Conservation (phyloP, 2,113 vertebrate genomes). For the Circaetus cinerascens region DNA sequence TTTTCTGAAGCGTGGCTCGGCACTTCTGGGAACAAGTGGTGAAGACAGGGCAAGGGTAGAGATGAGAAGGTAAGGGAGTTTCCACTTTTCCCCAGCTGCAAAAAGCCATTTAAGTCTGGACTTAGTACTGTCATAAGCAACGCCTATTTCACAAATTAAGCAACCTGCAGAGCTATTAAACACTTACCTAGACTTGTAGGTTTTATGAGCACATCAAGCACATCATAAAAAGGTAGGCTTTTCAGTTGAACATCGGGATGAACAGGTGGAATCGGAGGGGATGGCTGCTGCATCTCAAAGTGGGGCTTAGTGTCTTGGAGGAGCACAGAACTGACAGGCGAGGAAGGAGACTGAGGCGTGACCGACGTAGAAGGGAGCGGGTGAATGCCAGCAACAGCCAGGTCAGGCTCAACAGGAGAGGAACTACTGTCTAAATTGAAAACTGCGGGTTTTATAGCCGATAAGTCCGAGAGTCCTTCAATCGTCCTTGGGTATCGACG, state of each 20-base stretch:
- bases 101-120: not conserved
- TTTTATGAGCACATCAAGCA: conserved; percentile 94
- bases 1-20: not conserved
- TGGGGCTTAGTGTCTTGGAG: conserved; percentile 76
- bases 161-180: not conserved
- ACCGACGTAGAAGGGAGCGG: conserved; percentile 73
- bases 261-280: conserved; percentile 87
- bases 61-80: not conserved
- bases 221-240: conserved; percentile 91
- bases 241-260: conserved; percentile 96
- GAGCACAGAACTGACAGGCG: conserved; percentile 72
- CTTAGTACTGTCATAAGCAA: not conserved
- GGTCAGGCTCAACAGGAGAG: conserved; percentile 68
- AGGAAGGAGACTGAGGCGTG: conserved; percentile 71
- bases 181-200: conserved; percentile 93
- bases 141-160: not conserved
- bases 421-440: conserved; percentile 72
- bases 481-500: conserved; percentile 80
- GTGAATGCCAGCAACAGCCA: conserved; percentile 71
- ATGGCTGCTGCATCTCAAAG: conserved; percentile 92
- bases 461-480: conserved; percentile 77
- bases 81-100: not conserved
- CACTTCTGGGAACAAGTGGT: not conserved
- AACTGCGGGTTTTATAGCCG: conserved; percentile 62
- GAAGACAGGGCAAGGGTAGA: not conserved